phyloP scores from a whole-genome alignment of 2,797 vertebrate genomes.

The Pseudochirops cupreus region DNA sequence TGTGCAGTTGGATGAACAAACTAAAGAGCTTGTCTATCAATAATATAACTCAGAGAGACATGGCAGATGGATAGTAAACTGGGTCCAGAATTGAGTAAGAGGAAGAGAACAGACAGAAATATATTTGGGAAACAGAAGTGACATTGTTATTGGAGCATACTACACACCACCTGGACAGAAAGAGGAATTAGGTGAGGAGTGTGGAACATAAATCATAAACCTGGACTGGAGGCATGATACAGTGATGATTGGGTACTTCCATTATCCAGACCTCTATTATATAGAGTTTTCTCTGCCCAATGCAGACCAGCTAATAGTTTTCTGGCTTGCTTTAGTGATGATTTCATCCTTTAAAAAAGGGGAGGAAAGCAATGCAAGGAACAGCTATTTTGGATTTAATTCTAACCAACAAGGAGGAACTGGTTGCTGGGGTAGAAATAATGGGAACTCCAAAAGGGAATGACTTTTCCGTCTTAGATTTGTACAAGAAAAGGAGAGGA shows the following conservation, averaged over 20 bases:
- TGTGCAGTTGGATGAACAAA: slow-evolving; percentile 4
- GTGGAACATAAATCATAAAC: background rate
- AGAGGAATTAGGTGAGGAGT: slow-evolving; percentile 1
- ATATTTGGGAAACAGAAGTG: slow-evolving; percentile 8
- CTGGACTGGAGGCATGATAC: background rate
- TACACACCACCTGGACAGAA: background rate
- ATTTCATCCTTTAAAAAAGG: background rate
- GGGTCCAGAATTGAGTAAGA: background rate
- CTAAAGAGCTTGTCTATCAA: slow-evolving; percentile 7
- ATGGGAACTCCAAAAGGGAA: background rate
- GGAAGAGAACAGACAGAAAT: slow-evolving; percentile 8
- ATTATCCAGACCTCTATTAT: background rate
- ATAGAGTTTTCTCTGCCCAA: background rate
- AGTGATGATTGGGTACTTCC: background rate
- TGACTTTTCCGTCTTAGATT: background rate
- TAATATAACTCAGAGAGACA: slow-evolving; percentile 5
- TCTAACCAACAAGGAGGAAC: background rate
- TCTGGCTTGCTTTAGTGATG: background rate
- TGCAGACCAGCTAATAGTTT: background rate
- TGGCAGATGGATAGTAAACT: slow-evolving; percentile 10
- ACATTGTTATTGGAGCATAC: slow-evolving; percentile 8
- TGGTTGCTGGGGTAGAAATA: background rate
- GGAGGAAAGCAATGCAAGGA: background rate
- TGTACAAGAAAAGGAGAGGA: background rate
- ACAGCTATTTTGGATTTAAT: background rate